These are phyloP conservation scores for Elephas maximus DNA, from an alignment of 2,113 vertebrate genomes.

Conservation along the genomic window DNA sequence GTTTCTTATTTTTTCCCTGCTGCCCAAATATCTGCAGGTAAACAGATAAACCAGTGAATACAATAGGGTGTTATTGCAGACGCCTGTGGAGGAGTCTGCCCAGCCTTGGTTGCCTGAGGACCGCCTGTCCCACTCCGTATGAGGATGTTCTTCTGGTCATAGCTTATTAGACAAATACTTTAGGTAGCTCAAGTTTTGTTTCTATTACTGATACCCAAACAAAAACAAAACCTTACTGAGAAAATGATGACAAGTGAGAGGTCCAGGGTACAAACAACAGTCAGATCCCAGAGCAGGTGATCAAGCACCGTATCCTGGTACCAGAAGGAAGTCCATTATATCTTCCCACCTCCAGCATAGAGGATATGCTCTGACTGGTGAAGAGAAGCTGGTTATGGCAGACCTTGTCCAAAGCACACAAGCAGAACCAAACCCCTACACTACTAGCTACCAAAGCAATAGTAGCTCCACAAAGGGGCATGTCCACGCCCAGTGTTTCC, in stretches of 20 bases:
- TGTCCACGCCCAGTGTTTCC: neutral
- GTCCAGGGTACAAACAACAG: neutral
- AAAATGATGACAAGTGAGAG: neutral
- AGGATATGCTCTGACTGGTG: neutral
- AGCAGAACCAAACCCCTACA: neutral
- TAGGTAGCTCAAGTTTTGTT: neutral
- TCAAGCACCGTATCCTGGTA: neutral
- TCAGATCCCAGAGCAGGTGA: neutral
- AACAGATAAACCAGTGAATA: neutral
- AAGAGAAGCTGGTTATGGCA: neutral
- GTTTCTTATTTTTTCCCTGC: neutral
- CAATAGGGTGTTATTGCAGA: rapidly evolving
- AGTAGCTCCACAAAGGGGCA: rapidly evolving
- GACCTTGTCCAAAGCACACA: neutral
- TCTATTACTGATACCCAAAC: neutral
- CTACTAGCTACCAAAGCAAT: neutral
- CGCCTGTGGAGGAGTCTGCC: neutral
- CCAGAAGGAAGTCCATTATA: neutral
- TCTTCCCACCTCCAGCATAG: neutral
- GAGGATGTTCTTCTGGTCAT: neutral
- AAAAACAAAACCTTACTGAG: conserved; percentile 7
- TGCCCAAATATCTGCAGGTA: neutral
- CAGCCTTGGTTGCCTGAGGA: no score
- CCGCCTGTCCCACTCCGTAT: neutral
- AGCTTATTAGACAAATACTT: neutral